Base-by-base conservation (phyloP, 2,797 vertebrate genomes). In the Enteromius radiatus region DNA sequence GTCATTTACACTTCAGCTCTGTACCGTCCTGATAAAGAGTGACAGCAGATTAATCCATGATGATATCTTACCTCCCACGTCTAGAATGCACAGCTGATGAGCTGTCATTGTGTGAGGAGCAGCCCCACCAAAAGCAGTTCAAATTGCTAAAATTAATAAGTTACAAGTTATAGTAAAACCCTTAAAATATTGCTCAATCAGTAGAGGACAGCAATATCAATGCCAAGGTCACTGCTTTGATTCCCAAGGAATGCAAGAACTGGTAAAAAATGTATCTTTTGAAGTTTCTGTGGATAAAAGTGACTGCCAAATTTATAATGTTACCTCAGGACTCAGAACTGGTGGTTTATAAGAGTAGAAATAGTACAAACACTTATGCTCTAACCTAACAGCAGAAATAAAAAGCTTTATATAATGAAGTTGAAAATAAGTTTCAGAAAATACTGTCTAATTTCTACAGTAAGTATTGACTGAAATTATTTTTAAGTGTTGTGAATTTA, bases 1-100 rank as follows among this genome's bases (percentile, higher is more conserved):
- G 85, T 89, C 89, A 90, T 88, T 91, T 89, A 86, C 85, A 88
- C 90, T 54, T 78, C 59, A 77, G 47, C 78, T 70, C 76, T 59
- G 33, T 67, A 38, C 10, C n/a, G 19, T 83, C 77, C 68, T 47
- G 80, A 80, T 83, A 75, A 69, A 78, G 75, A 38, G n/a, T 33
- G 31, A 78, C 64, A 64, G 56, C 79, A 73, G 79, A 71, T 54
- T 56, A 68, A 81, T 85, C 31, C 56, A 76, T 23, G 28, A 69
- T 61, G 70, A 71, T 63, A 63, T 84, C 73, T 69, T 63, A 17
- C 54, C 52, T 52, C 54, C 41, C 64, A 82, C 52, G 49, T 71
- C 36, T 80, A 38, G 21, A 68, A 33, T 28, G 12, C 5, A 49
- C 67, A 73, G 33, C 61, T n/a, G 12, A 70, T 81, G 33, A 45